Percentiles rank a stretch among this genome's conserved stretches.
These are phyloP conservation scores for Coryphaenoides rupestris DNA, from an alignment of 2,113 vertebrate species.

Conservation along the genomic window DNA sequence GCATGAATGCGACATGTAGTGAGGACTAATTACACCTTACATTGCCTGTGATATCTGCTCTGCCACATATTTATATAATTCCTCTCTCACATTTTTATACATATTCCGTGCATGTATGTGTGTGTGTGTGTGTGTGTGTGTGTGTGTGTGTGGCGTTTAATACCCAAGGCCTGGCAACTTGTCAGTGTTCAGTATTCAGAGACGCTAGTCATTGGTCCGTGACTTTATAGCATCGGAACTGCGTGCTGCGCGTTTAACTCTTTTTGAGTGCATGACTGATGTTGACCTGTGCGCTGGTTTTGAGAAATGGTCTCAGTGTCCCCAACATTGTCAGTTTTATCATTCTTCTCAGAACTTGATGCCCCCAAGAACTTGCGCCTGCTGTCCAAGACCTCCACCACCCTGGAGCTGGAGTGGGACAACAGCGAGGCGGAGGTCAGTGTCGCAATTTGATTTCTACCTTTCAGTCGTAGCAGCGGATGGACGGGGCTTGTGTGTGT, in stretches of 20 bases:
- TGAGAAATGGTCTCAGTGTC: constrained; percentile 66
- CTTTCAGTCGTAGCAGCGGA: neutral
- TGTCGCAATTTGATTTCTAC: neutral
- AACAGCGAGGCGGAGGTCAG: constrained; percentile 89
- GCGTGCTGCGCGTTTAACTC: neutral
- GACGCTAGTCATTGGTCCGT: no score
- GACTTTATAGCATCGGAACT: neutral
- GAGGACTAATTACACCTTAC: no score
- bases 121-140: no score
- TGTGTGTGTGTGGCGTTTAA: no score
- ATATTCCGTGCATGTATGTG: no score
- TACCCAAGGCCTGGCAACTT: no score
- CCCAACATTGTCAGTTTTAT: constrained; percentile 74
- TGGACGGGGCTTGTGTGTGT: no score
- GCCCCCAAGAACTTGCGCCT: constrained; percentile 91
- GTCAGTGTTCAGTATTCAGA: no score
- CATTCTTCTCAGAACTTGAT: constrained; percentile 86
- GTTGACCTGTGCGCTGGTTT: constrained; percentile 44
- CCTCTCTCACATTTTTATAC: no score
- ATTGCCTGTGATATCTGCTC: no score
- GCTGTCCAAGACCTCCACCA: constrained; percentile 78
- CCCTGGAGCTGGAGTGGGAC: constrained; percentile 91
- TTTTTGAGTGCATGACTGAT: constrained; percentile 29
- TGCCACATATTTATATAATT: no score
- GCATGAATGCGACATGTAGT: no score